Percentiles rank a stretch among this genome's conserved stretches.
Evolutionary conservation across 2,888 invertebrate genomes (phyloP).

Genomic region (Lasioglossum villosulum): DNA sequence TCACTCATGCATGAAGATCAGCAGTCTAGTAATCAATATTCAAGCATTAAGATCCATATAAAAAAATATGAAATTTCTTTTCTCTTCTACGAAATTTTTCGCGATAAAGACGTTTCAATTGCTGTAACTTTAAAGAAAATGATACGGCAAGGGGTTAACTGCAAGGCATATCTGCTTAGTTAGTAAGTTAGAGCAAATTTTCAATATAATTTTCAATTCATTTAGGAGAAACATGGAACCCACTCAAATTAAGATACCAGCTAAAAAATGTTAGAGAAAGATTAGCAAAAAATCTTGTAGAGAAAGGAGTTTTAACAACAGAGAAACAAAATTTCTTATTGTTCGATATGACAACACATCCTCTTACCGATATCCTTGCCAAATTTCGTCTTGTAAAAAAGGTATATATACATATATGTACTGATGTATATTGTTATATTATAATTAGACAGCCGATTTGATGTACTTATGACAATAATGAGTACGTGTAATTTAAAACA

Average conservation of each 20-base stretch:
- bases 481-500: no score
- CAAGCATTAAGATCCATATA: no score
- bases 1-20: no score
- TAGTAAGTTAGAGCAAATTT: not conserved
- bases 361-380: slow-evolving; percentile 96
- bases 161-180: not conserved
- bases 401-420: slow-evolving; percentile 85
- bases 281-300: slow-evolving; percentile 99
- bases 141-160: not conserved
- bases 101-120: no score
- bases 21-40: no score
- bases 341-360: slow-evolving; percentile 99
- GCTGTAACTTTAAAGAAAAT: no score
- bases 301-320: slow-evolving; percentile 99
- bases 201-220: slow-evolving; percentile 56
- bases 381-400: slow-evolving; percentile 99
- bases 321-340: slow-evolving; percentile 99
- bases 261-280: slow-evolving; percentile 99
- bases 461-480: no score
- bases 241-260: slow-evolving; percentile 98
- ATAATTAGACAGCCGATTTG: no score
- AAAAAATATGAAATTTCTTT: no score
- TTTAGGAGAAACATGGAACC: slow-evolving; percentile 99
- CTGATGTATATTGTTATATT: slow-evolving; percentile 38
- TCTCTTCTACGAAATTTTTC: no score